Conservation (phyloP, 1,140 invertebrate genomes). For the Leptoteleia sp. region DNA sequence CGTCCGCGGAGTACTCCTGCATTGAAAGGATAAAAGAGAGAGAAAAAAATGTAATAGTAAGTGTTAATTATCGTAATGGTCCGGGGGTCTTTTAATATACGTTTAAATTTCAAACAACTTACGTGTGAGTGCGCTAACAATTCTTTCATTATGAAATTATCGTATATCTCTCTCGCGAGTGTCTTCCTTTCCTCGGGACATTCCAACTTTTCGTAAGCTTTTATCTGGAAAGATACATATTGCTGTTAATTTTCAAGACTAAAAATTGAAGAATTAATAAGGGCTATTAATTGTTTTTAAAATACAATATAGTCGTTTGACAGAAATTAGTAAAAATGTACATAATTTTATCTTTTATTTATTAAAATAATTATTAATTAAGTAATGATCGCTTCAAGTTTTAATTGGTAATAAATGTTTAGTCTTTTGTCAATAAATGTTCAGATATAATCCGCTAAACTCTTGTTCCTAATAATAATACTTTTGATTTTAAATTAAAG, state of each 20-base stretch:
- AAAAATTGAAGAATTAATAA: too few species aligned
- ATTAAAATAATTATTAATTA: too few species aligned
- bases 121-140: conserved; percentile 98
- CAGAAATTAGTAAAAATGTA: too few species aligned
- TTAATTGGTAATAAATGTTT: too few species aligned
- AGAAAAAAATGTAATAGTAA: conserved; percentile 1
- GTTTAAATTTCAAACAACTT: conserved; percentile 79
- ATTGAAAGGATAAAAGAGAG: conserved; percentile 64
- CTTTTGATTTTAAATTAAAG: too few species aligned
- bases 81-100: conserved; percentile 8
- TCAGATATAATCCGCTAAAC: too few species aligned
- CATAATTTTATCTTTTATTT: too few species aligned
- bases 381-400: too few species aligned
- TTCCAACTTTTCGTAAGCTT: conserved; percentile 98
- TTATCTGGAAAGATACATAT: conserved; percentile 89
- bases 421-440: too few species aligned
- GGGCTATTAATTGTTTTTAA: too few species aligned
- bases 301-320: too few species aligned
- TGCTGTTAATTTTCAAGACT: conserved; percentile 13
- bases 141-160: conserved; percentile 99
- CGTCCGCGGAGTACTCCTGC: conserved; percentile 98
- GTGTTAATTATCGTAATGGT: conserved; percentile 21
- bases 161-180: conserved; percentile 98
- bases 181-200: conserved; percentile 97
- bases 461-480: too few species aligned